A percentile compares a stretch with the other conserved stretches of the same genome.
Conservation (phyloP, 2,888 invertebrate genomes). For the Itoplectis maculator region DNA sequence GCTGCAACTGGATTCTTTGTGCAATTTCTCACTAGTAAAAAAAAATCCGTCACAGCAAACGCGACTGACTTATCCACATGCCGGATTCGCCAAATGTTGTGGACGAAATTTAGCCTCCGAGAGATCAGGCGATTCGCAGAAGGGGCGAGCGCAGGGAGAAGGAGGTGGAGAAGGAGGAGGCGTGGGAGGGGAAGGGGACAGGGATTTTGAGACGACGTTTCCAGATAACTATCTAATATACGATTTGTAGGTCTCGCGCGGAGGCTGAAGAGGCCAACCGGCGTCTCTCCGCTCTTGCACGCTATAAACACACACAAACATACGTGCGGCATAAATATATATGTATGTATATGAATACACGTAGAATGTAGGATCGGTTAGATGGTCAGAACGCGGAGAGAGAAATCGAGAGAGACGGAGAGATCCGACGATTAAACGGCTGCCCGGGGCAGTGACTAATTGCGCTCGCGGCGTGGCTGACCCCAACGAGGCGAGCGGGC, state of each 20-base stretch:
- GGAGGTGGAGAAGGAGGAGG: too few relatives aligned
- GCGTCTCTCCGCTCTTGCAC: neutral
- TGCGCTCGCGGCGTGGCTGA: conserved; percentile 66
- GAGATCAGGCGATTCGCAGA: conserved; percentile 4
- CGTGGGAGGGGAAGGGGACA: too few relatives aligned
- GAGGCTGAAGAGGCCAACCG: neutral
- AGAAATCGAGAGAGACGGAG: too few relatives aligned
- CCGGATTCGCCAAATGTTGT: neutral
- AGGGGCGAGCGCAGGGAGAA: too few relatives aligned
- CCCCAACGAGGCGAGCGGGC: conserved; percentile 50
- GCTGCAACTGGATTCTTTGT: too few relatives aligned
- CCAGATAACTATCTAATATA: conserved; percentile 21
- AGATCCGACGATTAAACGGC: conserved; percentile 39
- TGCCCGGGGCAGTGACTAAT: conserved; percentile 67
- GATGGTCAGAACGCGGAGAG: conserved; percentile 28
- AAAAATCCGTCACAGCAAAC: too few relatives aligned
- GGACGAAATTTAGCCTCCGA: neutral
- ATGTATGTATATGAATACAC: too few relatives aligned
- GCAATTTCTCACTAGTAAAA: too few relatives aligned
- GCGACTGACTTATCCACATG: too few relatives aligned
- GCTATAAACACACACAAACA: neutral
- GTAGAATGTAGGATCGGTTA: conserved; percentile 22
- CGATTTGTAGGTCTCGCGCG: neutral
- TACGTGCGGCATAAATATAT: too few relatives aligned
- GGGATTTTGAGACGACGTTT: conserved; percentile 6